Evolutionary conservation across 2,888 invertebrate genomes (phyloP), one percentile per base, ranked within the genome.

Genomic region (Myopa tessellatipennis): DNA sequence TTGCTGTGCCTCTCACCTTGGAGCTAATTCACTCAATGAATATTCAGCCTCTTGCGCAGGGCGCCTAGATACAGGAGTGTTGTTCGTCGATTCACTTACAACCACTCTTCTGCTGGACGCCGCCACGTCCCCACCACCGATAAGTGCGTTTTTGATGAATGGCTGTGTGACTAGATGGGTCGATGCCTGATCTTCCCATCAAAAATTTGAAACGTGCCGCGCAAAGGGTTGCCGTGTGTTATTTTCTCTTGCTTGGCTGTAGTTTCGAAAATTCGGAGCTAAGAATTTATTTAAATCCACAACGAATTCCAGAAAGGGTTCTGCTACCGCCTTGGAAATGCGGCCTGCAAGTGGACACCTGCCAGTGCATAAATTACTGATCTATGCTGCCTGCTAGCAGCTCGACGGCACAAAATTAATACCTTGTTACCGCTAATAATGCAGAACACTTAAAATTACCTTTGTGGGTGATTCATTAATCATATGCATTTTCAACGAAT

Each of bases 101-200:
- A 14, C 5, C 55, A 12, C 55, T 26, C 61, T 34, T 50, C 14
- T 14, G 50, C 50, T 1, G 8, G 50, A 8, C 50, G 45, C 5
- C 52, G 69, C 52, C 18, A 7, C 70, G 38, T 45, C 45, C 58
- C 38, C 74, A 69, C 68, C 72, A 69, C 58, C 69, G 80, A 81
- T 80, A 78, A 80, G 78, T 82, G 78, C 79, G 81, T 83, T 85
- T 85, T 84, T 86, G 85, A 86, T 86, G 86, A 86, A 87, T 87
- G 85, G 86, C 85, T 86, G 87, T 85, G 60, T 55, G 26, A 50
- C 52, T 70, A 34, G 14, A 52, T 55, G 68, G 45, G 60, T 36
- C 60, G 75, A 69, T 75, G 75, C 18, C 40, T 26, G 60, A 34
- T 69, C 40, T 75, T 10, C 26, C 7, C 26, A 60, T 14, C 50